Evolutionary conservation across 1,140 invertebrate genomes (phyloP), one percentile per base, ranked within the genome.

Genomic region (Zophobas atratus): DNA sequence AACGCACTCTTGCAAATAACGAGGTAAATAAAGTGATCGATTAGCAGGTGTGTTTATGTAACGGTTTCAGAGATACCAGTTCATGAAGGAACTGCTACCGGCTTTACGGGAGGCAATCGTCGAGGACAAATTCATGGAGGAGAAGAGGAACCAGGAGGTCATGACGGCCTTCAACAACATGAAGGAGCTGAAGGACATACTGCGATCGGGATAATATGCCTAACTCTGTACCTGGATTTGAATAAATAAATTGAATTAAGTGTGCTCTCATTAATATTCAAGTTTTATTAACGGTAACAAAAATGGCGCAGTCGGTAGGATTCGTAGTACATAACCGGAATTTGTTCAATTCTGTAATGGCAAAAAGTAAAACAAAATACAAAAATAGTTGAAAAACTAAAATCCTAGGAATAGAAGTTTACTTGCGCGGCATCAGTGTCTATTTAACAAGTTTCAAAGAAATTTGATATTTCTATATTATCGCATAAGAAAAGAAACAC

Each of bases 91-190:
- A 33, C 6, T 67, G 20, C 20, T 67, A 20, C 60, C 60, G 8
- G 39, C 60, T 2, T 5, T 67, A 8, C n/a, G 60, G 20, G 60
- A 67, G 39, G 20, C 20, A 20, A 67, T 67, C 36, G 60, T 39
- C n/a, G 60, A 67, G 20, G 60, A 67, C 3, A 67, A 43, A 39
- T 43, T 67, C 8, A 4, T 43, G 33, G 60, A 67, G 20, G 71
- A 73, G 35, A 73, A 73, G 36, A 33, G 71, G 8, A 73, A 73
- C 35, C 71, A 73, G 39, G 71, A 73, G 36, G 41, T 73, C 5
- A 73, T 73, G 71, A 73, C 71, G 34, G 71, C 71, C 32, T 73
- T 73, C 36, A 38, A 55, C 1, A 73, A 73, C 8, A 56, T 73
- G 48, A 73, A 73, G 39, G 48, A 73, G 20, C 35, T 73, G 49